phyloP scores from a whole-genome alignment of 2,797 vertebrate species.

The Ataeniobius toweri region DNA sequence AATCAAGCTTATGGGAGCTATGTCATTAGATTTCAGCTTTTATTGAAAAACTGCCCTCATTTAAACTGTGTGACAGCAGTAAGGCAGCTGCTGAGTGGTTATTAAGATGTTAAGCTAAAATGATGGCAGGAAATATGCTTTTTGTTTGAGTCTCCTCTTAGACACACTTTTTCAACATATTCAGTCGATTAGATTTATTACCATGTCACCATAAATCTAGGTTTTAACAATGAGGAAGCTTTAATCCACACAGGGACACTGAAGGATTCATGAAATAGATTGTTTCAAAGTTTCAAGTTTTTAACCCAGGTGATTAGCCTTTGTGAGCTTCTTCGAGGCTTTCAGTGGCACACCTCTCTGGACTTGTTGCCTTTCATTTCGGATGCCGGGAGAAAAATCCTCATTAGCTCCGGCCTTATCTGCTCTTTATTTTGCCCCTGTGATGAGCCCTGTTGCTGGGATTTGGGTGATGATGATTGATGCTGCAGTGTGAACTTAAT shows the following conservation, averaged over 20 bases:
- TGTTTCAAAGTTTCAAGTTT: slow-evolving; percentile 51
- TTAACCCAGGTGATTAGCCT: slow-evolving; percentile 70
- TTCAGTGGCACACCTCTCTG: slow-evolving; percentile 63
- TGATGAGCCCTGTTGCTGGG: slow-evolving; percentile 71
- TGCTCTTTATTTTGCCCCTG: slow-evolving; percentile 67
- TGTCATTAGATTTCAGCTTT: slow-evolving; percentile 37
- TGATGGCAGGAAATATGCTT: slow-evolving; percentile 10
- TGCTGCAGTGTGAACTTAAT: slow-evolving; percentile 72
- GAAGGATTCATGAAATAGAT: slow-evolving; percentile 52
- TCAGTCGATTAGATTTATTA: slow-evolving; percentile 17
- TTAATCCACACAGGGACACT: slow-evolving; percentile 26
- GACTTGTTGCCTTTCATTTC: slow-evolving; percentile 62
- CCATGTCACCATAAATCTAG: slow-evolving; percentile 9
- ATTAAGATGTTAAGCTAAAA: slow-evolving; percentile 21
- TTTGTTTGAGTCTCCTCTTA: slow-evolving; percentile 13
- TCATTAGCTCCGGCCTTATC: slow-evolving; percentile 73
- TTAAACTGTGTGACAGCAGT: slow-evolving; percentile 13
- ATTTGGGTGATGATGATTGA: slow-evolving; percentile 77
- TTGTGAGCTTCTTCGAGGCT: slow-evolving; percentile 57
- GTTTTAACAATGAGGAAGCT: slow-evolving; percentile 45
- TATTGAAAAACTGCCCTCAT: slow-evolving; percentile 28
- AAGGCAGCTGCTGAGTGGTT: slow-evolving; percentile 4
- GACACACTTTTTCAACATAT: background rate
- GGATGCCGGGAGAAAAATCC: slow-evolving; percentile 58
- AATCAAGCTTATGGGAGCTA: slow-evolving; percentile 44